Evolutionary conservation across 2,113 vertebrate genomes (phyloP), one percentile per base, ranked within the genome.

Genomic region (Sebastes schlegelii): DNA sequence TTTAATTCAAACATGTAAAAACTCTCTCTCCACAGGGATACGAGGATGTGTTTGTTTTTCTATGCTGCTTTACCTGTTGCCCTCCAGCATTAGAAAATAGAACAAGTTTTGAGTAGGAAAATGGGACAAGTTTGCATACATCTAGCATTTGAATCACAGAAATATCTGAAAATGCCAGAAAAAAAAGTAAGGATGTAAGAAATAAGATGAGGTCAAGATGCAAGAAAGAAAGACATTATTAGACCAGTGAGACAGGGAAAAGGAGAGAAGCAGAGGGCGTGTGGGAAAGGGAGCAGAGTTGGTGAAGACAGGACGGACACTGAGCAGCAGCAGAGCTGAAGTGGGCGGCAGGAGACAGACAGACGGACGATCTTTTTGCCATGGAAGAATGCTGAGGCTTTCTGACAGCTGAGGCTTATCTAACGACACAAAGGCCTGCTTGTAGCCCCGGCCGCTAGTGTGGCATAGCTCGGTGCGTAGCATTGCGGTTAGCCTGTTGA

Each of bases 351-450:
- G 85, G 84, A 75, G 89, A 84, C 84, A 82, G 87, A 87, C 87
- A 68, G 91, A 94, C 86, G 63, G 65, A 88, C 79, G n/a, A 79
- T 79, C 79, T 87, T 86, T 91, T 87, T 75, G 84, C 87, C 79
- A 61, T 69, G 79, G 88, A 93, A 83, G 92, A 95, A 93, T 92
- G 92, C 84, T 92, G 93, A 94, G 85, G 89, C 88, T 83, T 94
- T 92, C 86, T 89, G 90, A 93, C 94, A 95, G 92, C 92, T 95
- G 94, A 79, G 88, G 89, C 86, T 93, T 91, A 91, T 90, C 92
- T 86, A 80, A 63, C 75, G 34, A 83, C 89, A 94, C 91, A 94
- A 94, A 92, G 91, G 83, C 78, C 85, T 5, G 88, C 84, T 87
- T 94, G 92, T 92, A 64, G 86, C 79, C 54, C 74, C 34, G 34